These are phyloP conservation scores for Trichosurus vulpecula DNA, from an alignment of 2,797 vertebrate species.

Conservation along the genomic window DNA sequence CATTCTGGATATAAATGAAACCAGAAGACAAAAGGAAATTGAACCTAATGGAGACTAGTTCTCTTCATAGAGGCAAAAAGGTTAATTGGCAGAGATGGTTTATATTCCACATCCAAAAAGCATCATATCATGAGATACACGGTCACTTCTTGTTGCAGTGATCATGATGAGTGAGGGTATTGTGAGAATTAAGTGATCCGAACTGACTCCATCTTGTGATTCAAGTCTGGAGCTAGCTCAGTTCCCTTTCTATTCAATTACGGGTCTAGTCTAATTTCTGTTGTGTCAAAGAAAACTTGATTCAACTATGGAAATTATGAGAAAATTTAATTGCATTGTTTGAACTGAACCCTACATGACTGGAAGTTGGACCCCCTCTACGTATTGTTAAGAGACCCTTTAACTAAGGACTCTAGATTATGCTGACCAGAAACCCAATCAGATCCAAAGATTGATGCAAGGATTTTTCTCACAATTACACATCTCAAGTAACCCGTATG, in stretches of 20 bases:
- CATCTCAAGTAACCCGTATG: not conserved
- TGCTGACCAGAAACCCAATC: not conserved
- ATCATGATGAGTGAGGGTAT: not conserved
- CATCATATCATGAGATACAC: not conserved
- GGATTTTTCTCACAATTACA: not conserved
- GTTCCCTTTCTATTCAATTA: not conserved
- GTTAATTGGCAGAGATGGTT: not conserved
- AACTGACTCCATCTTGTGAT: not conserved
- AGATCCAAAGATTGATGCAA: not conserved
- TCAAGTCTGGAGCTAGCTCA: not conserved
- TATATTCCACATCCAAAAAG: not conserved
- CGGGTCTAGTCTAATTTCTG: not conserved
- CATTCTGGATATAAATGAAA: not conserved
- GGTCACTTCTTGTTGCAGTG: not conserved
- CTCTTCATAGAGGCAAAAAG: not conserved
- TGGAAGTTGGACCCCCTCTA: not conserved
- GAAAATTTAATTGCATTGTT: not conserved
- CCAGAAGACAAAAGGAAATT: not conserved
- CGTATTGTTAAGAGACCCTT: not conserved
- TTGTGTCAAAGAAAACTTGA: not conserved
- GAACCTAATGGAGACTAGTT: not conserved
- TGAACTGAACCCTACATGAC: not conserved
- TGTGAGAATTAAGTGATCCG: not conserved
- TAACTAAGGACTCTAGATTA: not conserved
- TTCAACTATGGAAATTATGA: not conserved